A percentile compares a stretch with the other conserved stretches of the same genome.
phyloP scores from a whole-genome alignment of 2,797 vertebrate species.

The Channallabes apus region DNA sequence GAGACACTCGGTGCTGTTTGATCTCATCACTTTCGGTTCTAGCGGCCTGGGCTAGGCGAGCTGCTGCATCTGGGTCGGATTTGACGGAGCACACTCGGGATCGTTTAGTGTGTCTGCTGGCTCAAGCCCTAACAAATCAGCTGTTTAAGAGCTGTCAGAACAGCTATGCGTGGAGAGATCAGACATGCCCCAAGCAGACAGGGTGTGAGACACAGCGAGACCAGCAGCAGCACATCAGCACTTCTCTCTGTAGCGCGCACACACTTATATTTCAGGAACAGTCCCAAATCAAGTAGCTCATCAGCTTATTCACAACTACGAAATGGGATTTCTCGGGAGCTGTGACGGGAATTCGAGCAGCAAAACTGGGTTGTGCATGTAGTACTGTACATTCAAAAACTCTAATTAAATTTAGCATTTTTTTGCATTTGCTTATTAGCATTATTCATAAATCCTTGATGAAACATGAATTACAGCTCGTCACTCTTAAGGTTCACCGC shows the following conservation, averaged over 20 bases:
- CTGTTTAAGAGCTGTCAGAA: conserved; percentile 64
- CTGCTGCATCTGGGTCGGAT: conserved; percentile 50
- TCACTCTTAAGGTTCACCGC: neutral
- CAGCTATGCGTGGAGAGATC: conserved; percentile 35
- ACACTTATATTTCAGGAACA: conserved; percentile 30
- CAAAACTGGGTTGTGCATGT: neutral
- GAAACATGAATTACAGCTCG: neutral
- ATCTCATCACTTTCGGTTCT: conserved; percentile 58
- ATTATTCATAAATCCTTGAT: conserved; percentile 2
- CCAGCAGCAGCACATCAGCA: conserved; percentile 27
- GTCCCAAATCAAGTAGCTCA: conserved; percentile 24
- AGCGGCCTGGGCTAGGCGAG: conserved; percentile 31
- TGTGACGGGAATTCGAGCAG: neutral
- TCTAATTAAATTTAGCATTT: neutral
- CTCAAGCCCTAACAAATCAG: conserved; percentile 67
- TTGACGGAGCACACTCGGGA: conserved; percentile 57
- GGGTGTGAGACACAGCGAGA: conserved; percentile 34
- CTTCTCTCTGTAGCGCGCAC: conserved; percentile 23
- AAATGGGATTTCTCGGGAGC: conserved; percentile 4
- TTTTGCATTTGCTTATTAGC: neutral
- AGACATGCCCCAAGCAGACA: conserved; percentile 46
- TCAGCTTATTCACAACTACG: neutral
- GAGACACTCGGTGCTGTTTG: conserved; percentile 57
- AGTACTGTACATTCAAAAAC: neutral
- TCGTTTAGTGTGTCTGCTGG: conserved; percentile 57